phyloP scores from a whole-genome alignment of 2,888 invertebrate genomes.

The Ophion slaviceki region DNA sequence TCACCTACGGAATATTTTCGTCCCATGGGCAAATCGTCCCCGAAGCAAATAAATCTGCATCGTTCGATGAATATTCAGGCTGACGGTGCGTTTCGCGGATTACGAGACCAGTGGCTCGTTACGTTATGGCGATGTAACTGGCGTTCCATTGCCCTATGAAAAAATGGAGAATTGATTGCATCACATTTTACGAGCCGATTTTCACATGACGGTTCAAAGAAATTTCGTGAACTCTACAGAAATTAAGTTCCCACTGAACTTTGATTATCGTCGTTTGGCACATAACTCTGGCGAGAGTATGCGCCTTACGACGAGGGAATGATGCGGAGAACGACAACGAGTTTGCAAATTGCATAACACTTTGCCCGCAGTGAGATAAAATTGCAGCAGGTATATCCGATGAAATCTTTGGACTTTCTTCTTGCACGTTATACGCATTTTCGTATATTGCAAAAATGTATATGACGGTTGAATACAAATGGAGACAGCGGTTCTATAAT shows the following conservation, averaged over 20 bases:
- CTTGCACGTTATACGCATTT: no score
- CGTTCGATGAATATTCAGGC: no score
- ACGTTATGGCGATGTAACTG: not conserved
- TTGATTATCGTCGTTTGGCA: conserved; percentile 6
- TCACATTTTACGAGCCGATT: not conserved
- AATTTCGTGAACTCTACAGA: conserved; percentile 36
- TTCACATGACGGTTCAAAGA: not conserved
- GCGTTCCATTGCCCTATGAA: not conserved
- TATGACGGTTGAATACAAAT: no score
- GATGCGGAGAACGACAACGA: conserved; percentile 12
- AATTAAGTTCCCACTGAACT: conserved; percentile 30
- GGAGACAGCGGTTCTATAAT: no score
- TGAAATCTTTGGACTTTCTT: conserved; percentile 62
- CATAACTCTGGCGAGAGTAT: not conserved
- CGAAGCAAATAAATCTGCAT: no score
- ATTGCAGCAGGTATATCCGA: conserved; percentile 44
- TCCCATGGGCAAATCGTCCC: no score
- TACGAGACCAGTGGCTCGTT: no score
- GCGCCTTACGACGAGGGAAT: conserved; percentile 7
- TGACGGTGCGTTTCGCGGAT: no score
- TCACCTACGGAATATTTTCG: no score
- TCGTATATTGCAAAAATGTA: no score
- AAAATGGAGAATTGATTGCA: conserved; percentile 4
- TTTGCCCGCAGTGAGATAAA: conserved; percentile 55
- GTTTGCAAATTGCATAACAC: conserved; percentile 54